These are phyloP conservation scores for Tinamus guttatus DNA, from an alignment of 2,113 vertebrate genomes.

Conservation along the genomic window DNA sequence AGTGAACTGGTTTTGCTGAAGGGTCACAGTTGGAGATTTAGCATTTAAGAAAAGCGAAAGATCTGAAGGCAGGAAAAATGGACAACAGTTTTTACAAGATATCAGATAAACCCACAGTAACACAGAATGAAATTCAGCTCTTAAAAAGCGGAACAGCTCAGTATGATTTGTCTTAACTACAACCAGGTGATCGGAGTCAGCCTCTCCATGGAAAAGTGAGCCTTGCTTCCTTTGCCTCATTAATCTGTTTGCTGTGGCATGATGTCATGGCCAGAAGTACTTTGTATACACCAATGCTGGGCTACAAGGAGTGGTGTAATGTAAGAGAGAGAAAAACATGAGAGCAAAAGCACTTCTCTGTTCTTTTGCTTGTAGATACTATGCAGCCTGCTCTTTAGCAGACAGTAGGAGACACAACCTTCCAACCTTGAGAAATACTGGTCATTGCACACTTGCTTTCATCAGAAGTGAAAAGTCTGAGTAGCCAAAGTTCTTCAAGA, in stretches of 20 bases:
- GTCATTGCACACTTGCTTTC: not conserved
- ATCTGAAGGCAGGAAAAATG: constrained; percentile 64
- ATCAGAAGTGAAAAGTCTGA: not conserved
- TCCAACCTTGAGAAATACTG: not conserved
- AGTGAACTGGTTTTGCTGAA: constrained; percentile 50
- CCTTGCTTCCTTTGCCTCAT: constrained; percentile 15
- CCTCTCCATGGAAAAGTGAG: constrained; percentile 37
- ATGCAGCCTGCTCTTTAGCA: not conserved
- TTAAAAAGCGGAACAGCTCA: constrained; percentile 49
- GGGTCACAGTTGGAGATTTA: constrained; percentile 66
- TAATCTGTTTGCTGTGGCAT: constrained; percentile 47
- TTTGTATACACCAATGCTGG: not conserved
- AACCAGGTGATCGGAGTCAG: constrained; percentile 63
- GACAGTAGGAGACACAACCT: not conserved
- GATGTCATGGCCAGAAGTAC: constrained; percentile 42
- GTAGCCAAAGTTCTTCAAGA: not conserved
- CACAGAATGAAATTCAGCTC: constrained; percentile 50
- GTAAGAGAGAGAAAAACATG: constrained; percentile 14
- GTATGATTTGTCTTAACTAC: constrained; percentile 65
- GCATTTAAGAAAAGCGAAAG: constrained; percentile 63
- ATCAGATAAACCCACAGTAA: constrained; percentile 69
- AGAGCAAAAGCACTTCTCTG: not conserved
- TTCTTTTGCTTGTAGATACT: not conserved
- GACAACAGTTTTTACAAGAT: constrained; percentile 74
- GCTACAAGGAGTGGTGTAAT: not conserved